Percentiles rank a stretch among this genome's conserved stretches.
Conservation (phyloP, 1,140 invertebrate species). For the Microplitis demolitor region DNA sequence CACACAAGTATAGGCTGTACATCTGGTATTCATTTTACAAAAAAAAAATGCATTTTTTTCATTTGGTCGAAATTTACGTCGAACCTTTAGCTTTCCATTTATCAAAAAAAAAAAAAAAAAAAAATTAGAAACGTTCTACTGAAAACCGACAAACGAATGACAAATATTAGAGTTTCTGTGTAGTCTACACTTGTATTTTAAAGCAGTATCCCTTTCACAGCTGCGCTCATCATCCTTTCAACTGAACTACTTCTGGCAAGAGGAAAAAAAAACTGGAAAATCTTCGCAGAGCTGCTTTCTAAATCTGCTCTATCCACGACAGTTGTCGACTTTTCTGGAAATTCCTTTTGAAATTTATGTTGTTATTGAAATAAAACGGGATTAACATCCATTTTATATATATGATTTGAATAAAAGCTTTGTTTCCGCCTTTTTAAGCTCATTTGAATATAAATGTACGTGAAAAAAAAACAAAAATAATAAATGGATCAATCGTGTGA, state of each 20-base stretch:
- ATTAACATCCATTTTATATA: too few species aligned
- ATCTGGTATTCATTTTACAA: too few species aligned
- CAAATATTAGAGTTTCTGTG: not conserved
- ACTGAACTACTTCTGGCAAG: not conserved
- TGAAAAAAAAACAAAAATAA: too few species aligned
- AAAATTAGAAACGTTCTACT: not conserved
- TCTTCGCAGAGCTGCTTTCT: conserved; percentile 33
- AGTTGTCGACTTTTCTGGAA: conserved; percentile 7
- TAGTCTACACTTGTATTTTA: not conserved
- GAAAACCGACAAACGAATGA: too few species aligned
- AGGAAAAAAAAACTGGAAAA: conserved; percentile 43
- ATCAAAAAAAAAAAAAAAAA: not conserved
- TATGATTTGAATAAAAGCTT: not conserved
- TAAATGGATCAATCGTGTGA: not conserved
- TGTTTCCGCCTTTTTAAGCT: not conserved
- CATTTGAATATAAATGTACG: too few species aligned
- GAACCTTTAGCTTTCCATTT: not conserved
- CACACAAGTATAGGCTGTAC: too few species aligned
- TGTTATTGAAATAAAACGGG: too few species aligned
- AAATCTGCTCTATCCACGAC: conserved; percentile 24
- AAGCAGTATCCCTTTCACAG: not conserved
- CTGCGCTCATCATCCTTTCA: not conserved
- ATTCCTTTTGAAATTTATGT: conserved; percentile 19
- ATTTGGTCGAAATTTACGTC: not conserved
- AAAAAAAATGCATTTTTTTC: not conserved